These are phyloP conservation scores for Gambusia affinis DNA, from an alignment of 2,113 vertebrate species.

Conservation along the genomic window DNA sequence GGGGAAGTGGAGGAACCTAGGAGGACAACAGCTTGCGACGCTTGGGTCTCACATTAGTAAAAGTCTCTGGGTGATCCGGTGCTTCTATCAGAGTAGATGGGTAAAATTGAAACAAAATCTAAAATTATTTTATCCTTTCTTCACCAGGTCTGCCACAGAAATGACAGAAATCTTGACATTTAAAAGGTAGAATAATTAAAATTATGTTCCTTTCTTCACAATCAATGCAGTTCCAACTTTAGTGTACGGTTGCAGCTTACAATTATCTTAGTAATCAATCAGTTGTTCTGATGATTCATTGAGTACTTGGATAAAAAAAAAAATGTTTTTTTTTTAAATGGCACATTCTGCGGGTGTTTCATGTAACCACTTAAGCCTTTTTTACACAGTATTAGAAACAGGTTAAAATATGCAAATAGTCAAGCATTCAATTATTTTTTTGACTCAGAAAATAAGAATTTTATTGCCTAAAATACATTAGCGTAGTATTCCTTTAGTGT, in stretches of 20 bases:
- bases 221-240: background rate
- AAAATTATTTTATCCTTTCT: background rate
- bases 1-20: background rate
- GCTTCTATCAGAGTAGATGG: background rate
- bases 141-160: background rate
- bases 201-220: background rate
- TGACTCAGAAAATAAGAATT: no score
- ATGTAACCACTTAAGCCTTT: no score
- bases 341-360: no score
- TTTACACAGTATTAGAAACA: no score
- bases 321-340: no score
- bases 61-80: background rate
- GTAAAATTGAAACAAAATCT: conserved; percentile 2
- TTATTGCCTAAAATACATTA: no score
- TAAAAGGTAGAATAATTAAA: background rate
- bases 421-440: no score
- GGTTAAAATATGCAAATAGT: no score
- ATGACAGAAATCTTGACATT: background rate
- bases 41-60: conserved; percentile 14
- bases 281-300: no score
- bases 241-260: background rate
- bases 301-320: no score
- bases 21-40: background rate
- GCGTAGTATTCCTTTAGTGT: no score
- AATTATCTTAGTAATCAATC: no score